Percentiles rank a stretch among this genome's conserved stretches.
Conservation (phyloP, 2,797 vertebrate species). For the Peromyscus aztecus region DNA sequence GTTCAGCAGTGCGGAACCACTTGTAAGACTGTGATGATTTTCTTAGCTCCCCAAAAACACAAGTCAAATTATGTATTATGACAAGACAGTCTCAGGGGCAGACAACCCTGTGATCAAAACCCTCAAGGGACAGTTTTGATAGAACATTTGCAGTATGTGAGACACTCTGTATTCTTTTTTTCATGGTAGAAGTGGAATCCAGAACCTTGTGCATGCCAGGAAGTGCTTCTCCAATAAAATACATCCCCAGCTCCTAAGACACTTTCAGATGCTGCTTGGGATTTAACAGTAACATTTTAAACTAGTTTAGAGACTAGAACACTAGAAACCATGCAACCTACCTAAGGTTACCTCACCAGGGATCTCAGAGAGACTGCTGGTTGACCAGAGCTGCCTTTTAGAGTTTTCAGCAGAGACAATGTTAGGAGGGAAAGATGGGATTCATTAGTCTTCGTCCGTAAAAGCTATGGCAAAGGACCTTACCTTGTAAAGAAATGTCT, state of each 20-base stretch:
- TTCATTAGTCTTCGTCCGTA: neutral
- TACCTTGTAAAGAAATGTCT: constrained; percentile 33
- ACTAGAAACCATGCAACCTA: constrained; percentile 33
- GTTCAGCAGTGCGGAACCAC: neutral
- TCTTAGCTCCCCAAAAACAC: neutral
- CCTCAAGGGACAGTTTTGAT: neutral
- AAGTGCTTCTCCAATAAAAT: neutral
- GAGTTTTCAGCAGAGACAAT: neutral
- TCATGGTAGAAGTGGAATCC: neutral
- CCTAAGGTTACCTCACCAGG: neutral
- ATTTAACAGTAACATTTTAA: neutral
- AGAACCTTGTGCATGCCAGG: neutral
- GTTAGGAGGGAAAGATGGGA: neutral
- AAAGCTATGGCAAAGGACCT: neutral
- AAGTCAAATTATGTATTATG: constrained; percentile 5
- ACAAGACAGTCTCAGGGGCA: neutral
- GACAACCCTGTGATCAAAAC: neutral
- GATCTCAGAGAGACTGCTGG: neutral
- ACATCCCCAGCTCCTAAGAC: neutral
- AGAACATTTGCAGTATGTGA: neutral
- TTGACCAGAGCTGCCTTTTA: neutral
- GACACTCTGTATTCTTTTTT: neutral
- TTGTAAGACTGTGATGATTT: neutral
- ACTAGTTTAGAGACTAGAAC: constrained; percentile 6
- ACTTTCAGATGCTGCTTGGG: neutral